A percentile compares a stretch with the other conserved stretches of the same genome.
phyloP scores from a whole-genome alignment of 2,888 invertebrate genomes.

The Agonopterix subpropinquella region DNA sequence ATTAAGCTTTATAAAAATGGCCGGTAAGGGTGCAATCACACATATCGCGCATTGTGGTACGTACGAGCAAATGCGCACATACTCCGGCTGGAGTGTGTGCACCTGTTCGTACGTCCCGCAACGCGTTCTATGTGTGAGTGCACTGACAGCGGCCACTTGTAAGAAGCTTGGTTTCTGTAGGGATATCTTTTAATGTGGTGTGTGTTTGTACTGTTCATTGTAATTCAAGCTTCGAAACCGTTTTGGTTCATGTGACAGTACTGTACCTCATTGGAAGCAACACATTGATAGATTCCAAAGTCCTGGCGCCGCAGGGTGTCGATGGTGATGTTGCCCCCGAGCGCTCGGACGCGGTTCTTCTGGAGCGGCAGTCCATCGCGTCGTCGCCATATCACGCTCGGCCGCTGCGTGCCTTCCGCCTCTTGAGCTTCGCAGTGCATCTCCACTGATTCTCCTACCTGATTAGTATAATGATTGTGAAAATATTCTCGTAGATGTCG shows the following conservation, averaged over 20 bases:
- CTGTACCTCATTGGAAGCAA: conserved; percentile 88
- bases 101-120: too few species aligned
- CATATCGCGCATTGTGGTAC: background rate
- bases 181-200: too few species aligned
- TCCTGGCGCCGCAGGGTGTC: conserved; percentile 90
- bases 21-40: background rate
- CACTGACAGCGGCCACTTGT: too few species aligned
- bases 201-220: too few species aligned
- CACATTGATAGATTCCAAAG: conserved; percentile 97
- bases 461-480: too few species aligned
- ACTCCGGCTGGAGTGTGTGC: too few species aligned
- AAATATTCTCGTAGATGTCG: too few species aligned
- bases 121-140: too few species aligned
- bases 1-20: background rate
- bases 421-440: conserved; percentile 97
- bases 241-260: too few species aligned
- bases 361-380: conserved; percentile 89
- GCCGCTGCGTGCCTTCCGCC: conserved; percentile 93
- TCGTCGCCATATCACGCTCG: conserved; percentile 93
- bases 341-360: conserved; percentile 84
- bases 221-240: too few species aligned
- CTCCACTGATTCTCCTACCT: conserved; percentile 90
- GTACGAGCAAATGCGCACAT: too few species aligned
- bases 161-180: too few species aligned
- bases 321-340: conserved; percentile 94